Conservation (phyloP, 2,888 invertebrate species). For the Parascotia fuliginaria region DNA sequence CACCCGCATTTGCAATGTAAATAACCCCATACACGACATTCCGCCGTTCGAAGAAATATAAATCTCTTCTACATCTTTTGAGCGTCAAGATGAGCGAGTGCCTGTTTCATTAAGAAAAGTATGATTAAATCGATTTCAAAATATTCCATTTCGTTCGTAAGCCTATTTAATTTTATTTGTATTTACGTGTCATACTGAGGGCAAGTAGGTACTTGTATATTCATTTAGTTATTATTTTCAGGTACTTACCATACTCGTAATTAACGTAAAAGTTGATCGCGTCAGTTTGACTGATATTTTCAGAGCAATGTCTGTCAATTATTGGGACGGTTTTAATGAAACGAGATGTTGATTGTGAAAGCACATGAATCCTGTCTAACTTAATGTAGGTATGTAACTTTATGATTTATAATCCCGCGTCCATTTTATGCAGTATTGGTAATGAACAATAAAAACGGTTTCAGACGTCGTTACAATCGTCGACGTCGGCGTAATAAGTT, state of each 20-base stretch:
- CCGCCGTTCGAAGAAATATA: slow-evolving; percentile 51
- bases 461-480: slow-evolving; percentile 45
- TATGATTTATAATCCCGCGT: slow-evolving; percentile 55
- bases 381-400: slow-evolving; percentile 60
- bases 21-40: slow-evolving; percentile 71
- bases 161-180: too few species aligned
- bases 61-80: slow-evolving; percentile 49
- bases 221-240: too few species aligned
- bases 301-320: slow-evolving; percentile 59
- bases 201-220: slow-evolving; percentile 45
- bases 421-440: slow-evolving; percentile 46
- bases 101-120: slow-evolving; percentile 50
- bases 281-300: slow-evolving; percentile 54
- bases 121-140: slow-evolving; percentile 51
- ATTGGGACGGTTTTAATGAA: slow-evolving; percentile 54
- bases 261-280: slow-evolving; percentile 44
- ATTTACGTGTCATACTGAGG: slow-evolving; percentile 37
- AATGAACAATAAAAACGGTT: slow-evolving; percentile 64
- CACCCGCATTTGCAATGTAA: slow-evolving; percentile 71
- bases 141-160: slow-evolving; percentile 46
- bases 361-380: slow-evolving; percentile 58
- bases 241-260: slow-evolving; percentile 42
- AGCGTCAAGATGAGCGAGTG: slow-evolving; percentile 32
- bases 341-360: slow-evolving; percentile 50
- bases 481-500: too few species aligned